Evolutionary conservation across 2,797 vertebrate genomes (phyloP).

Genomic region (Smutsia temminckii): DNA sequence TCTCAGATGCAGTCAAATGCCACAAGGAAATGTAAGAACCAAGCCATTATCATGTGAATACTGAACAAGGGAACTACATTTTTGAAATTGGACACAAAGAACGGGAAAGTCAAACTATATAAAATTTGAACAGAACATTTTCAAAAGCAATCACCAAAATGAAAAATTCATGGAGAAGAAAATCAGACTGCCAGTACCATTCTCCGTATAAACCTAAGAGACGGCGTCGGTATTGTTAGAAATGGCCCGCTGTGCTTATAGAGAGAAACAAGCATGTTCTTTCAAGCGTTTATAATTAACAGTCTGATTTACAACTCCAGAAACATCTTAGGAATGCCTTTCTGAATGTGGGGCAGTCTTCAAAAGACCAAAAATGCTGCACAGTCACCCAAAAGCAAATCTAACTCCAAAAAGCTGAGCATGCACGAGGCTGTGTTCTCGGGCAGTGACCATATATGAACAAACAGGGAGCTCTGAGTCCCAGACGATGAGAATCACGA

Average conservation of each 20-base stretch:
- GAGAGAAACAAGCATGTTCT: neutral
- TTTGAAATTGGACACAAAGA: neutral
- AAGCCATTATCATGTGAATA: neutral
- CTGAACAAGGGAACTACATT: neutral
- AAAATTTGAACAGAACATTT: constrained; percentile 1
- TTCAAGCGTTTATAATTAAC: constrained; percentile 12
- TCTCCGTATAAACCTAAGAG: neutral
- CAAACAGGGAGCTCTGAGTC: neutral
- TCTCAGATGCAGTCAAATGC: neutral
- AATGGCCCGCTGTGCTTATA: neutral
- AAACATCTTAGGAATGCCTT: constrained; percentile 61
- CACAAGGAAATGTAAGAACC: neutral
- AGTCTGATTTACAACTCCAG: constrained; percentile 43
- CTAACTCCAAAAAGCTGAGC: neutral
- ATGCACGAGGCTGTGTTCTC: neutral
- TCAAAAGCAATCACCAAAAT: constrained; percentile 12
- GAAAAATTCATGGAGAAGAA: neutral
- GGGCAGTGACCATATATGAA: neutral
- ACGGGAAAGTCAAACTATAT: neutral
- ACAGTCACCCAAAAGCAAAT: constrained; percentile 30
- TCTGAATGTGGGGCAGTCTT: constrained; percentile 28
- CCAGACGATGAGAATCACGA: neutral
- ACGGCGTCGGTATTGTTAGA: neutral
- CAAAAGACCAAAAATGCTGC: neutral
- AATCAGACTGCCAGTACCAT: neutral